Conservation (phyloP, 2,797 vertebrate genomes). For the Ispidina picta region DNA sequence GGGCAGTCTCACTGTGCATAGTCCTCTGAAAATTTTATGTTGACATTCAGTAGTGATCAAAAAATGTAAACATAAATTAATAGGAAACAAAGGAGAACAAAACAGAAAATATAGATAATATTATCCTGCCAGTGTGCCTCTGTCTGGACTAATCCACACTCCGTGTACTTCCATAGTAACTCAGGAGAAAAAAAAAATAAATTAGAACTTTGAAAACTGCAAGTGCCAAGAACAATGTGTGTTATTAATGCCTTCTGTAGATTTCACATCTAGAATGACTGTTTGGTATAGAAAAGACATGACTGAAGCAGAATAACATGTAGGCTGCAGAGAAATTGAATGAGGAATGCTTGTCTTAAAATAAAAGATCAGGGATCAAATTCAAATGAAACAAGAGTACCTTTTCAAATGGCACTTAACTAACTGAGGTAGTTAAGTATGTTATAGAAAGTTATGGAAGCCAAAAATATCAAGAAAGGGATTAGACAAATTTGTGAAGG, state of each 20-base stretch:
- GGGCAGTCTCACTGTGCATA: background rate
- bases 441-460: background rate
- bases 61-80: background rate
- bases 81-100: background rate
- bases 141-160: background rate
- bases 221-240: background rate
- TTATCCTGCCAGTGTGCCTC: background rate
- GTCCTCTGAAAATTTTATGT: background rate
- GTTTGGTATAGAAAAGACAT: background rate
- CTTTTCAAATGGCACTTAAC: background rate
- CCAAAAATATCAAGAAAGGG: background rate
- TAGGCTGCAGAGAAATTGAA: background rate
- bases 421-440: background rate
- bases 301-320: background rate
- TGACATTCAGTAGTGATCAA: background rate
- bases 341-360: background rate
- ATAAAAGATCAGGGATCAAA: background rate
- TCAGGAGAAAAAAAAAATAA: background rate
- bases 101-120: background rate
- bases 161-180: background rate
- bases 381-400: background rate
- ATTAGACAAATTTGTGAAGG: slow-evolving; percentile 8
- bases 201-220: background rate
- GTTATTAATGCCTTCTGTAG: background rate
- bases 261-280: background rate